These are phyloP conservation scores for Reinhardtius hippoglossoides DNA, from an alignment of 2,113 vertebrate genomes.

Conservation along the genomic window DNA sequence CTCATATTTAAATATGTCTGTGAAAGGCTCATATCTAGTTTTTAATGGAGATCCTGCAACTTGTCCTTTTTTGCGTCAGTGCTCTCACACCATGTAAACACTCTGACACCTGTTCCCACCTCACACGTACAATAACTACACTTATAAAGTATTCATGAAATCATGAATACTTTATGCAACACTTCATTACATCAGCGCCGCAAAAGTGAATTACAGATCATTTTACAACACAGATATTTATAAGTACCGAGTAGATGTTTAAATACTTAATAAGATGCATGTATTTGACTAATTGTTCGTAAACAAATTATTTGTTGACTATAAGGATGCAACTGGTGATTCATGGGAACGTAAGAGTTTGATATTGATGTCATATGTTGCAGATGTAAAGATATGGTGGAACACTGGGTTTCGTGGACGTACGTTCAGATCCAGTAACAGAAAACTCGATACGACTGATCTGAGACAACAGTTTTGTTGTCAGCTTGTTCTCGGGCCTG, in stretches of 20 bases:
- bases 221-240: neutral
- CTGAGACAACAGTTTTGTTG: neutral
- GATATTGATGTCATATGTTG: too few species aligned
- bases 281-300: too few species aligned
- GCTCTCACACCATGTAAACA: constrained; percentile 6
- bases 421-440: neutral
- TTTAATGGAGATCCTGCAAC: neutral
- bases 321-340: too few species aligned
- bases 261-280: neutral
- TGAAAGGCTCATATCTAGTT: neutral
- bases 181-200: constrained; percentile 39
- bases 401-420: neutral
- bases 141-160: constrained; percentile 34
- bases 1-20: neutral
- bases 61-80: neutral
- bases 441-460: neutral
- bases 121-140: neutral
- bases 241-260: neutral
- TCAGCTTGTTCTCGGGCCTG: neutral
- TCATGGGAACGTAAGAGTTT: too few species aligned
- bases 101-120: constrained; percentile 4
- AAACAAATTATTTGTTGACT: too few species aligned
- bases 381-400: neutral
- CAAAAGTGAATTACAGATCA: constrained; percentile 12
- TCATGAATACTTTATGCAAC: constrained; percentile 56